Base-by-base conservation (phyloP, 2,113 vertebrate genomes). In the Phainopepla nitens region DNA sequence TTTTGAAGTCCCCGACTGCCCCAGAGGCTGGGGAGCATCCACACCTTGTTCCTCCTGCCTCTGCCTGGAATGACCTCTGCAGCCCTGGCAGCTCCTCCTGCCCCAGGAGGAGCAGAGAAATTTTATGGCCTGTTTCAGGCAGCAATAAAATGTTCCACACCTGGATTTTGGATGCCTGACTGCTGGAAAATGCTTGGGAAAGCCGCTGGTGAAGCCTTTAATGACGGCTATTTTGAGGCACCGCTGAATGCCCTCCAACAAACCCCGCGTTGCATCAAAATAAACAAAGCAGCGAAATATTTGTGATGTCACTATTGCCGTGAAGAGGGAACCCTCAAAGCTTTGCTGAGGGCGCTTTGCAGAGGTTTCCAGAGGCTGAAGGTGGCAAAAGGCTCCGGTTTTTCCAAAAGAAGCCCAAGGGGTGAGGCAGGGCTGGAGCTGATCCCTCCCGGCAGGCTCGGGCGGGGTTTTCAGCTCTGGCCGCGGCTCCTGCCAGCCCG, bases 11-110 rank as follows among this genome's bases (percentile, higher is more conserved):
- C 47, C 22, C 11, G 45, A 24, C 5, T 69, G 35, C 35, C 1
- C 0, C 6, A 0, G 24, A 83, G 47, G 47, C 22, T 33, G 42
- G 15, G 69, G 60, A 57, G 29, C 3, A 1, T 4, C 44, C 51
- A 39, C 35, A 36, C 44, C 35, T 79, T 20, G 4, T 8, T 93
- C 70, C 72, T 87, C 10, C 57, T 42, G 45, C 70, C 50, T 29
- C 82, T 1, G 4, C 57, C 70, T 45, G 60, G 35, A 39, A 17
- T 9, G 16, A 45, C 84, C 69, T 27, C 25, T 50, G 60, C 35
- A 89, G 39, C 18, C 18, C 33, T 60, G 11, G 1, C 65, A 64
- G 65, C 29, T 1, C 33, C 44, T 71, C 24, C 69, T 0, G 0
- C 24, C 36, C 35, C 39, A 28, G n/a, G 18, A 87, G 64, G 42